These are phyloP conservation scores for Rhinella marina DNA, from an alignment of 2,797 vertebrate species.

Conservation along the genomic window DNA sequence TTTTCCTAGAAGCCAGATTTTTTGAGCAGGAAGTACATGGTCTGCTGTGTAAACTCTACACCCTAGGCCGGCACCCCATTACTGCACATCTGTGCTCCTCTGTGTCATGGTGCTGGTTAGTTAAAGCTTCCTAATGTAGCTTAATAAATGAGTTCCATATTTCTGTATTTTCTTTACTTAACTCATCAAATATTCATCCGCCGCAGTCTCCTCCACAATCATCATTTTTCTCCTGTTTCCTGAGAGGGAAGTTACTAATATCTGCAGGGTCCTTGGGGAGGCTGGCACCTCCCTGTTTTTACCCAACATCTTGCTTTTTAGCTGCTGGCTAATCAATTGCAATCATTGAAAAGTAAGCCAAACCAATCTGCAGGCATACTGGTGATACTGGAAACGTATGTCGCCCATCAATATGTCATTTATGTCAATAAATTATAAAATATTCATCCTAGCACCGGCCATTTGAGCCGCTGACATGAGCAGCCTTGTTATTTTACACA, in stretches of 20 bases:
- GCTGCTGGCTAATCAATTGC: not conserved
- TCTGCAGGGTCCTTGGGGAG: not conserved
- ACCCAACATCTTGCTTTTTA: constrained; percentile 45
- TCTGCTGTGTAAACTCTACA: not conserved
- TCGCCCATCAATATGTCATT: constrained; percentile 70
- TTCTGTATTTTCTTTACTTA: constrained; percentile 37
- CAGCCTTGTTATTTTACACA: constrained; percentile 75
- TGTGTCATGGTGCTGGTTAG: not conserved
- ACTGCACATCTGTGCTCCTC: constrained; percentile 3
- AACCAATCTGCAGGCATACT: constrained; percentile 59
- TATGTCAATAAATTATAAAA: constrained; percentile 74
- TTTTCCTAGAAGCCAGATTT: no score
- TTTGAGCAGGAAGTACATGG: not conserved
- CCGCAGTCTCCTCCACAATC: not conserved
- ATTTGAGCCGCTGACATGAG: constrained; percentile 74
- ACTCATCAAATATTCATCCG: constrained; percentile 57
- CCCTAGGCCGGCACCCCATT: not conserved
- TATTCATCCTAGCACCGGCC: constrained; percentile 70
- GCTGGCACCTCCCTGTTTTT: not conserved
- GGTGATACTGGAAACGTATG: constrained; percentile 64
- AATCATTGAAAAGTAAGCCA: constrained; percentile 29
- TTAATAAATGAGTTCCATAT: constrained; percentile 45
- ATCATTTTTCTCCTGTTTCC: constrained; percentile 37
- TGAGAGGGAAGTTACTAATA: not conserved
- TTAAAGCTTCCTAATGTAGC: constrained; percentile 28